Base-by-base conservation (phyloP, 2,888 invertebrate species). In the Syritta pipiens region DNA sequence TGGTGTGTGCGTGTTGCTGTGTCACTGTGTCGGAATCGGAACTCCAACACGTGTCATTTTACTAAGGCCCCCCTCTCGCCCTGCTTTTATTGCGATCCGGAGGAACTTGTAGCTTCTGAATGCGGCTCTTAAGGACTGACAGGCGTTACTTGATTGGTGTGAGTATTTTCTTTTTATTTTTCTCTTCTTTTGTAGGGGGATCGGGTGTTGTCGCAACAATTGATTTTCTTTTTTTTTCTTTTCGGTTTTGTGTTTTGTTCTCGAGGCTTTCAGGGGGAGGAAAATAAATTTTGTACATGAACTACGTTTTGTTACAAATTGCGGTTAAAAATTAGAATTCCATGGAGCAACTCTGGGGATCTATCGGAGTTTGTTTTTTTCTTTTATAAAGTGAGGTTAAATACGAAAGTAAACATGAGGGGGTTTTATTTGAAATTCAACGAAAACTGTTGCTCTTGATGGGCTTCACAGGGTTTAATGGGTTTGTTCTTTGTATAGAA, bases 11-110 rank as follows among this genome's bases (percentile, higher is more conserved):
- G 12, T 46, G 24, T 49, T n/a, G n/a, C n/a, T n/a, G 20, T 22
- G 53, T 67, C 4, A 37, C 48, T 65, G 22, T 40, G 37, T 44
- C n/a, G n/a, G n/a, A 51, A 46, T 44, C 44, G 60, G 26, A 60
- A 60, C 77, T 65, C 59, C 77, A 65, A 65, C 77, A 77, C 77
- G 77, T 77, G 77, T 72, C 77, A 65, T 67, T 55, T 77, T 26
- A 42, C 60, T 72, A 14, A 46, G 17, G 32, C 42, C 57, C 40
- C 24, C 24, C 42, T 30, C n/a, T 4, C 40, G 35, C 7, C 30
- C 57, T 26, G 9, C 14, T 24, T 24, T 68, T 28, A n/a, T 42
- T 53, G 26, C 7, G 17, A 14, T 49, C 12, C 10, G 46, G 22
- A 28, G 53, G 30, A 65, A 77, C 71, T 65, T 77, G 71, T 77